Percentiles rank a stretch among this genome's conserved stretches.
These are phyloP conservation scores for Dromiciops gliroides DNA, from an alignment of 2,113 vertebrate species.

Conservation along the genomic window DNA sequence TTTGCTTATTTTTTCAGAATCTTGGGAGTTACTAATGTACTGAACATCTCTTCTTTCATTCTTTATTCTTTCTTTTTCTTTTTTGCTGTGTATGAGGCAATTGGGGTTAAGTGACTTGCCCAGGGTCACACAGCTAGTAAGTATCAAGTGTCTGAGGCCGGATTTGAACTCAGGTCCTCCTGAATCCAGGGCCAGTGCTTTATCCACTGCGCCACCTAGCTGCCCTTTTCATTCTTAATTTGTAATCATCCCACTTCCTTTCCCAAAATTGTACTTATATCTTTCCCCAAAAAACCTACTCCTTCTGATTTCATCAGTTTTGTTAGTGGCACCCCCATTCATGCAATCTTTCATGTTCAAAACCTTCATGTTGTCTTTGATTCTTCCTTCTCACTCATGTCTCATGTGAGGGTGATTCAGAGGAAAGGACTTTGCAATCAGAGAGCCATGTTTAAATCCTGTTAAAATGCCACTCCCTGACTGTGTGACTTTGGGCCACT, in stretches of 20 bases:
- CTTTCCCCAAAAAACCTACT: neutral
- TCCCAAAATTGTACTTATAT: neutral
- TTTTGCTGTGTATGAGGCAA: too few relatives aligned
- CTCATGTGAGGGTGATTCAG: neutral
- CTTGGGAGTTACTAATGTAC: neutral
- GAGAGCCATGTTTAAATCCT: neutral
- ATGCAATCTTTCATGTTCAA: neutral
- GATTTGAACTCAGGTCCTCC: too few relatives aligned
- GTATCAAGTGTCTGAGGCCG: too few relatives aligned
- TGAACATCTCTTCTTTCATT: neutral
- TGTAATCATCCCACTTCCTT: neutral
- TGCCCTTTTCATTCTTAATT: neutral
- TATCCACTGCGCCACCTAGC: too few relatives aligned
- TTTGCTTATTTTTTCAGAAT: neutral
- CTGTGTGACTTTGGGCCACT: neutral
- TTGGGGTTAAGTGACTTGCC: too few relatives aligned
- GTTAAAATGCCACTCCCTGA: neutral
- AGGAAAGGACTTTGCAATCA: slow-evolving; percentile 2
- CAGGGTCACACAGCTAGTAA: too few relatives aligned
- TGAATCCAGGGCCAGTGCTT: too few relatives aligned
- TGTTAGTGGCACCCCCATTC: neutral
- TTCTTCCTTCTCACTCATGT: neutral
- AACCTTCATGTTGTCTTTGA: neutral
- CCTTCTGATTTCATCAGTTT: neutral
- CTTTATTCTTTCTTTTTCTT: too few relatives aligned